A percentile compares a stretch with the other conserved stretches of the same genome.
These are phyloP conservation scores for Rachycentron canadum DNA, from an alignment of 2,797 vertebrate species.

Conservation along the genomic window DNA sequence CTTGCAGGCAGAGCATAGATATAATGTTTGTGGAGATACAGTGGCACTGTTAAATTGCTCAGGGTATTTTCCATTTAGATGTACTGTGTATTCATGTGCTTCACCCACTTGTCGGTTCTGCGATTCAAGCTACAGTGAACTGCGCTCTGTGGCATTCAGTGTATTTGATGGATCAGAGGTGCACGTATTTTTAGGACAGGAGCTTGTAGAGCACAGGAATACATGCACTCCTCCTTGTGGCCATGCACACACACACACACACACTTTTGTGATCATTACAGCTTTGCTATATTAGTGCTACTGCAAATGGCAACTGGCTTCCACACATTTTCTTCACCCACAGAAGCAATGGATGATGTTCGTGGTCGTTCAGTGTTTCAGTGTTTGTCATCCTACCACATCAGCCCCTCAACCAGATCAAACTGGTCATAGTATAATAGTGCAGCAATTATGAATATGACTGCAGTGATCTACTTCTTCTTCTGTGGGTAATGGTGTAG, in stretches of 20 bases:
- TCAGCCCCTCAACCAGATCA: background rate
- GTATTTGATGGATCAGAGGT: background rate
- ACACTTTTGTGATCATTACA: conserved; percentile 21
- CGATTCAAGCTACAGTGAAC: conserved; percentile 14
- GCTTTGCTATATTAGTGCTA: conserved; percentile 30
- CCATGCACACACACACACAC: background rate
- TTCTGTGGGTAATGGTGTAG: background rate
- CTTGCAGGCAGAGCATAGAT: conserved; percentile 46
- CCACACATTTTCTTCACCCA: background rate
- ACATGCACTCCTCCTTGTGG: background rate
- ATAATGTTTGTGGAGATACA: conserved; percentile 43
- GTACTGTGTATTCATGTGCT: conserved; percentile 22
- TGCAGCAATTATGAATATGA: background rate
- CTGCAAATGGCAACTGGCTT: conserved; percentile 18
- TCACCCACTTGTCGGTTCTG: conserved; percentile 13
- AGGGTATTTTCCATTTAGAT: conserved; percentile 44
- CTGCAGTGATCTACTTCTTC: conserved; percentile 4
- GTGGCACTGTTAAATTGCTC: conserved; percentile 31
- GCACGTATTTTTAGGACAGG: conserved; percentile 12
- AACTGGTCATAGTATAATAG: background rate
- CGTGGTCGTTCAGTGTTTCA: conserved; percentile 1
- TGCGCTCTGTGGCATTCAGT: background rate
- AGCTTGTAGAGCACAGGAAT: background rate
- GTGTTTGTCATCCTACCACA: conserved; percentile 8
- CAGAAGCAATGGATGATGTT: conserved; percentile 5